Conservation (phyloP, 2,113 vertebrate species). For the Pseudorasbora parva region DNA sequence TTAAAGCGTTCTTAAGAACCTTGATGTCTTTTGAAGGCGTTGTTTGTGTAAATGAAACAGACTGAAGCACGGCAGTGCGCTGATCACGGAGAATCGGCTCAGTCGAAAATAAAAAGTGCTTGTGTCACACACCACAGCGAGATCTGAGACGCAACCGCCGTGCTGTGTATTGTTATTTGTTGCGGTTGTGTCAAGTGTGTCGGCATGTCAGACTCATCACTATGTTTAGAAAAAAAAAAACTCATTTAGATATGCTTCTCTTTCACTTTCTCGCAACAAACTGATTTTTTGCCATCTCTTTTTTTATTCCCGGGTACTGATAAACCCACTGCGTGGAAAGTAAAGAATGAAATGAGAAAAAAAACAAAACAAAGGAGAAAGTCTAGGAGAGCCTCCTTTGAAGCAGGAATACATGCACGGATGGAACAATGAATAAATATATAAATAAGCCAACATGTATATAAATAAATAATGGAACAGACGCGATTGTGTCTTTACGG, state of each 20-base stretch:
- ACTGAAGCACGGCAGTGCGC: constrained; percentile 57
- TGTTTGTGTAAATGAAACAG: constrained; percentile 67
- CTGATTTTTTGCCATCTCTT: neutral
- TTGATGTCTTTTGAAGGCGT: constrained; percentile 56
- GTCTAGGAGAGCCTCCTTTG: constrained; percentile 42
- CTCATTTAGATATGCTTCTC: constrained; percentile 58
- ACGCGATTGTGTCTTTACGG: constrained; percentile 13
- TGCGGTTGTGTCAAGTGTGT: constrained; percentile 60
- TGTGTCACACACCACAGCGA: constrained; percentile 26
- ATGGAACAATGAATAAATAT: constrained; percentile 41
- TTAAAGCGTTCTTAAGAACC: constrained; percentile 51
- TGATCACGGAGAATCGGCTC: constrained; percentile 28
- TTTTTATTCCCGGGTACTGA: constrained; percentile 29
- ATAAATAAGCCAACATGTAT: constrained; percentile 14
- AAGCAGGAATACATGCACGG: constrained; percentile 19
- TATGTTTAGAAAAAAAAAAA: constrained; percentile 49
- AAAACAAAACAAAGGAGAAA: neutral
- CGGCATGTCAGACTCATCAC: constrained; percentile 64
- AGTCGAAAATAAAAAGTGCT: constrained; percentile 19
- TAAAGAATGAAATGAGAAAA: neutral
- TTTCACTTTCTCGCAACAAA: constrained; percentile 39
- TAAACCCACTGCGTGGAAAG: constrained; percentile 18
- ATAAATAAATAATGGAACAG: constrained; percentile 36
- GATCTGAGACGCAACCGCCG: constrained; percentile 22
- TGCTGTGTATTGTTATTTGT: constrained; percentile 59